Evolutionary conservation across 2,888 invertebrate genomes (phyloP), one percentile per base, ranked within the genome.

Genomic region (Xylocampa areola): DNA sequence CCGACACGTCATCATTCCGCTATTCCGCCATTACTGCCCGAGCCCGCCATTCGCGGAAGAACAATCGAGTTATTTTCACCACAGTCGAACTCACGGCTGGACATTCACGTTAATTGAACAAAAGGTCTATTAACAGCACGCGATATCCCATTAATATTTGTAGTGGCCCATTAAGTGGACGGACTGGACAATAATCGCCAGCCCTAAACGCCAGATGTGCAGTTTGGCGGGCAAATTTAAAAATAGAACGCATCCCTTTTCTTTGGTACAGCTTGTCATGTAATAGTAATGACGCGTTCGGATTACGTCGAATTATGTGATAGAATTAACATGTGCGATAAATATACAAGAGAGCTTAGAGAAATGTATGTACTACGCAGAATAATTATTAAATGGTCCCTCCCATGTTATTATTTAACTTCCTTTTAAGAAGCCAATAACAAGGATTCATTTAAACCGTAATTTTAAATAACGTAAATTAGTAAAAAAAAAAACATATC

Each of bases 1-100:
- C 33, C 32, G 60, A 61, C 69, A 61, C 76, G 72, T 76, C 75
- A 75, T 53, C 59, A 47, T 50, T 17, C 11, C 41, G 55, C 53
- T 59, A 75, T 76, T 58, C 52, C 48, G 29, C 43, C 48, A 49
- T 45, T 52, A 52, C 39, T 21, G n/a, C n/a, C n/a, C n/a, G n/a
- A 41, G 41, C 47, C 47, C 25, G 35, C 29, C 37, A 47, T 63
- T 77, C 55, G 65, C 60, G 60, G 72, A 70, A 74, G 54, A 53
- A 58, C 51, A 64, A 61, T 64, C 45, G 36, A 57, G 39, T 55
- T 33, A 51, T 61, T 57, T 58, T 54, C 44, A 36, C 47, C 47
- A 57, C 37, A 57, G 54, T 59, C 49, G 33, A 32, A 37, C 17
- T 27, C 36, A 55, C 19, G 49, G 33, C 17, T 68, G 54, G 48